Percentiles rank a stretch among this genome's conserved stretches.
Evolutionary conservation across 2,797 vertebrate species (phyloP).

Genomic region (Trachurus trachurus): DNA sequence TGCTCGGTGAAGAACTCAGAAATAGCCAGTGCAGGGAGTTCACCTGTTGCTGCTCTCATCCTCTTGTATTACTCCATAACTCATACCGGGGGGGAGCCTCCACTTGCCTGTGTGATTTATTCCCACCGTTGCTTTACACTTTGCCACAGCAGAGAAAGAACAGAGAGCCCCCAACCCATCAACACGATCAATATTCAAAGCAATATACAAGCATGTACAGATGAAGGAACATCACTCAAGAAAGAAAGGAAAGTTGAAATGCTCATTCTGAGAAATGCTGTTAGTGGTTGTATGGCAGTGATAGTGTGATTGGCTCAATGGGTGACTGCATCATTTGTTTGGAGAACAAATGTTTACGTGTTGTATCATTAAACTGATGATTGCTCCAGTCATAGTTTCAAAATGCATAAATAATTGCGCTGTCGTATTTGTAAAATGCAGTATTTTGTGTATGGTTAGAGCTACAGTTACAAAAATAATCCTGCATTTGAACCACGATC

Average conservation of each 20-base stretch:
- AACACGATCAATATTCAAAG: not conserved
- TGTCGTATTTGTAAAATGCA: conserved; percentile 12
- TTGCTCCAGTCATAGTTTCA: conserved; percentile 15
- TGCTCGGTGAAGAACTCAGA: not conserved
- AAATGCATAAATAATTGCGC: conserved; percentile 20
- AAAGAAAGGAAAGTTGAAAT: not conserved
- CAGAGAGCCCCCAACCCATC: not conserved
- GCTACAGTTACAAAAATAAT: conserved; percentile 21
- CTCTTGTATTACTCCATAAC: not conserved
- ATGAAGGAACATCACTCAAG: not conserved
- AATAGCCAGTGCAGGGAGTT: not conserved
- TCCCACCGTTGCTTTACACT: not conserved
- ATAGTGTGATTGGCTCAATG: conserved; percentile 15
- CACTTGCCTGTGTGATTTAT: not conserved
- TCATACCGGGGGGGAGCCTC: not conserved
- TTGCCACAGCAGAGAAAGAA: not conserved
- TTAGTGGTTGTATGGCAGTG: not conserved
- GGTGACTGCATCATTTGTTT: conserved; percentile 29
- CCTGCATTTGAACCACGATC: conserved; percentile 6
- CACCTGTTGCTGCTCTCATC: not conserved
- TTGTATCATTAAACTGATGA: conserved; percentile 13
- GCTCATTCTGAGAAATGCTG: not conserved
- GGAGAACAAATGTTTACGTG: conserved; percentile 27
- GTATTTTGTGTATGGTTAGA: conserved; percentile 17
- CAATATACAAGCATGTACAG: not conserved